phyloP scores from a whole-genome alignment of 2,113 vertebrate species.

The Polyodon spathula region DNA sequence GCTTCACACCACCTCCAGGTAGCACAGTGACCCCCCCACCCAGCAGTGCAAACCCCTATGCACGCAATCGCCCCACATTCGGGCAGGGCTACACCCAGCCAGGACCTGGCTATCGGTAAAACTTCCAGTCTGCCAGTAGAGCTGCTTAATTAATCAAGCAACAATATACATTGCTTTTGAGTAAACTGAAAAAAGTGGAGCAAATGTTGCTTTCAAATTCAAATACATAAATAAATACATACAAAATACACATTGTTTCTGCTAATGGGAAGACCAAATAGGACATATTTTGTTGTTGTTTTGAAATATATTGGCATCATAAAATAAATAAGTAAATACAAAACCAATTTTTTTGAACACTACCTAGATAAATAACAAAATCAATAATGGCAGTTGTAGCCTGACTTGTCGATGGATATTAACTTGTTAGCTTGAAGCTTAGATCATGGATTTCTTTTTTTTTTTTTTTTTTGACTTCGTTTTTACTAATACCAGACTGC shows the following conservation, averaged over 20 bases:
- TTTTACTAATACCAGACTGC: constrained; percentile 76
- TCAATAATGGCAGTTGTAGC: constrained; percentile 52
- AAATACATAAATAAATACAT: constrained; percentile 30
- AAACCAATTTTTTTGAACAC: constrained; percentile 61
- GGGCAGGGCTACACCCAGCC: constrained; percentile 87
- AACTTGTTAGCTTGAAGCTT: constrained; percentile 52
- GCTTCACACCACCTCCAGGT: constrained; percentile 76
- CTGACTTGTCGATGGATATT: constrained; percentile 50
- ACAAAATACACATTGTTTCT: no score
- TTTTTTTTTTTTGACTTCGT: constrained; percentile 42
- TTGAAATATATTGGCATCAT: constrained; percentile 45
- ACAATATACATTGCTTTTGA: not conserved
- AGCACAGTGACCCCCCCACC: constrained; percentile 77
- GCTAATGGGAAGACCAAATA: constrained; percentile 39
- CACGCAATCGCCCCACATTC: constrained; percentile 82
- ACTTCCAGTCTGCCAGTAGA: constrained; percentile 2
- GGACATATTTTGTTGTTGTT: constrained; percentile 30
- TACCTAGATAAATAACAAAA: constrained; percentile 56
- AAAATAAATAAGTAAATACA: constrained; percentile 36
- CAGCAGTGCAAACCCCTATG: constrained; percentile 79
- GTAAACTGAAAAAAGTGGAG: constrained; percentile 16
- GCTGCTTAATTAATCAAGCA: not conserved
- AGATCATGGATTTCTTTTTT: constrained; percentile 36
- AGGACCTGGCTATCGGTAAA: constrained; percentile 92
- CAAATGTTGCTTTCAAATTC: constrained; percentile 10